phyloP scores from a whole-genome alignment of 1,140 invertebrate species.

The Lethocerus indicus region DNA sequence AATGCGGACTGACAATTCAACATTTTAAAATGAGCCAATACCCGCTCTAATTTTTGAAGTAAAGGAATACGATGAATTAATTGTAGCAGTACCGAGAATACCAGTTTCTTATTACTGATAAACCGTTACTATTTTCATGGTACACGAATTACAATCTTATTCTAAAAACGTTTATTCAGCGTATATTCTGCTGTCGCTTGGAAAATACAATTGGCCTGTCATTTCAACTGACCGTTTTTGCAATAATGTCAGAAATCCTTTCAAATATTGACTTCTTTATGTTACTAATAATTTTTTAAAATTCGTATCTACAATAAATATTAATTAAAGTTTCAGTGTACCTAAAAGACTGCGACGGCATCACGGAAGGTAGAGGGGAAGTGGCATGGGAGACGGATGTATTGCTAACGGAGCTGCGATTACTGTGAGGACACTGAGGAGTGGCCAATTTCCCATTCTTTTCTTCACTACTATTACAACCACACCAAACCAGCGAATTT shows the following conservation, averaged over 20 bases:
- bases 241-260: not conserved
- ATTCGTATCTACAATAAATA: not conserved
- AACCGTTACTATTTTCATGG: no score
- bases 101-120: no score
- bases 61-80: no score
- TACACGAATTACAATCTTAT: no score
- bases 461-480: constrained; percentile 30
- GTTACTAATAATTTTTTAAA: not conserved
- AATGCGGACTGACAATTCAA: no score
- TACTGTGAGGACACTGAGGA: constrained; percentile 48
- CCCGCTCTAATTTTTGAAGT: no score
- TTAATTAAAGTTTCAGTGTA: not conserved
- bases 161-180: no score
- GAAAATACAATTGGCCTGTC: no score
- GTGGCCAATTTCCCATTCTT: constrained; percentile 30
- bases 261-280: not conserved
- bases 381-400: not conserved
- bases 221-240: no score
- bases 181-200: no score
- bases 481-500: constrained; percentile 21
- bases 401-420: constrained; percentile 10
- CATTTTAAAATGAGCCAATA: no score
- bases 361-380: constrained; percentile 9
- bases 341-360: not conserved
- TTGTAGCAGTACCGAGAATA: no score